A percentile compares a stretch with the other conserved stretches of the same genome.
Evolutionary conservation across 2,888 invertebrate species (phyloP).

Genomic region (Chymomyza fuscimana): DNA sequence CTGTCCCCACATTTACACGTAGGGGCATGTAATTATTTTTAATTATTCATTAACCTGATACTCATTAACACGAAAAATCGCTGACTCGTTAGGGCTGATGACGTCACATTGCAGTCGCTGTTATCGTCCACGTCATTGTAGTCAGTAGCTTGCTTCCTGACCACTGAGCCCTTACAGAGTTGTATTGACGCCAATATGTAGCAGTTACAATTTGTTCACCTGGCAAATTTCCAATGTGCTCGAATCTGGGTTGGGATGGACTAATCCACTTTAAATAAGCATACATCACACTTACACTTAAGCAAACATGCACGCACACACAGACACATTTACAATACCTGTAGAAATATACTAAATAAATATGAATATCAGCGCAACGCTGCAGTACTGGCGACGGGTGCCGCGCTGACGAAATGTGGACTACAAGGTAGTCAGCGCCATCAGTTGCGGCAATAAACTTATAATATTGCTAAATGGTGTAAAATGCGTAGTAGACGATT

Average conservation of each 20-base stretch:
- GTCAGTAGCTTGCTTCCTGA: background rate
- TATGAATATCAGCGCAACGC: background rate
- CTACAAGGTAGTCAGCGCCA: too few relatives aligned
- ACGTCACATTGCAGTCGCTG: conserved; percentile 34
- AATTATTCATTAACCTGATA: conserved; percentile 71
- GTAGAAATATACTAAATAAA: background rate
- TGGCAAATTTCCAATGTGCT: background rate
- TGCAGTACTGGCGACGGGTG: too few relatives aligned
- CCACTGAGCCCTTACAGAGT: too few relatives aligned
- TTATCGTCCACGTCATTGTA: background rate
- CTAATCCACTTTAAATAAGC: conserved; percentile 41
- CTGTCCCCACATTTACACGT: background rate
- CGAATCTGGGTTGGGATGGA: background rate
- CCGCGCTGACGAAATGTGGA: too few relatives aligned
- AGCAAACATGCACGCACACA: conserved; percentile 19
- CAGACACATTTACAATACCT: conserved; percentile 3
- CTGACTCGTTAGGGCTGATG: conserved; percentile 63
- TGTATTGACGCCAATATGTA: too few relatives aligned
- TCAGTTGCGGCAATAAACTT: too few relatives aligned
- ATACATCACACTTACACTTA: conserved; percentile 20
- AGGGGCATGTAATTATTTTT: conserved; percentile 28
- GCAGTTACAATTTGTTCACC: background rate
- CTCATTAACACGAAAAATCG: conserved; percentile 53
- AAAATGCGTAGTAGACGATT: too few relatives aligned
- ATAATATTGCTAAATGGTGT: too few relatives aligned